phyloP scores from a whole-genome alignment of 2,797 vertebrate genomes.

The Siniperca obscura region DNA sequence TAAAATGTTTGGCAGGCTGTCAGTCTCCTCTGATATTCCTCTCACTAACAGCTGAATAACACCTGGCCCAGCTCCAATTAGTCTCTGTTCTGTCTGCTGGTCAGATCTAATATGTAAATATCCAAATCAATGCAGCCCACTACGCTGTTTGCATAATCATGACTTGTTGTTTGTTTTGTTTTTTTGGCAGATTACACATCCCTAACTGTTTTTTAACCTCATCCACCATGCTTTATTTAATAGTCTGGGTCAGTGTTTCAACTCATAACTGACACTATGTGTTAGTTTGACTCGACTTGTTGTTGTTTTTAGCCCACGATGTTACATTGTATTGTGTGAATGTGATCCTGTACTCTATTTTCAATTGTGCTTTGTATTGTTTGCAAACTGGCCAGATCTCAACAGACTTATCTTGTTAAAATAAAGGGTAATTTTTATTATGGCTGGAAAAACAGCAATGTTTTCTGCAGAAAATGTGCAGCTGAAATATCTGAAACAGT shows the following conservation, averaged over 20 bases:
- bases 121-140: conserved; percentile 26
- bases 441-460: too few species aligned
- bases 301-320: neutral
- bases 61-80: conserved; percentile 22
- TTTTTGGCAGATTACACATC: neutral
- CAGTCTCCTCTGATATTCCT: neutral
- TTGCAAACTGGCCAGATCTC: neutral
- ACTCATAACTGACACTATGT: neutral
- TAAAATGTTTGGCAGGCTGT: neutral
- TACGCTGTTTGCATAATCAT: conserved; percentile 7
- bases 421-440: too few species aligned
- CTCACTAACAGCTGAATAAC: conserved; percentile 18
- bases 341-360: neutral
- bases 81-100: conserved; percentile 21
- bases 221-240: neutral
- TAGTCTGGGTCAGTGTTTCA: neutral
- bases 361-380: neutral
- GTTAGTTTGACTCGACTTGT: neutral
- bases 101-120: conserved; percentile 39
- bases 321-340: neutral
- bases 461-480: too few species aligned
- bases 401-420: too few species aligned
- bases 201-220: neutral
- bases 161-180: neutral
- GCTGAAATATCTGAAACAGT: too few species aligned